Evolutionary conservation across 2,888 invertebrate genomes (phyloP).

Genomic region (Leptinotarsa rubiginosa): DNA sequence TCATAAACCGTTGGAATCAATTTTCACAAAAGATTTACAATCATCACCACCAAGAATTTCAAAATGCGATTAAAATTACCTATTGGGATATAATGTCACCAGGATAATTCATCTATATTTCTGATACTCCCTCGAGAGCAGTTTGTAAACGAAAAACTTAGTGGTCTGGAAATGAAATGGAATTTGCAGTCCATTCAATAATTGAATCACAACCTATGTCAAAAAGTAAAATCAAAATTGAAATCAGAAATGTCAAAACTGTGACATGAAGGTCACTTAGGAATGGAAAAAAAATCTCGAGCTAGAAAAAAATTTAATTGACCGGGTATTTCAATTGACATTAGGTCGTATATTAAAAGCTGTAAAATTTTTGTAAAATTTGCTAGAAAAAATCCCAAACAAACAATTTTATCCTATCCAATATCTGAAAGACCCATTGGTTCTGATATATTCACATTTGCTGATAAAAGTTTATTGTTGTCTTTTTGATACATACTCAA

Average conservation of each 20-base stretch:
- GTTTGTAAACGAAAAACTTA: not conserved
- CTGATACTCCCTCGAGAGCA: not conserved
- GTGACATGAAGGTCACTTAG: conserved; percentile 4
- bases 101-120: conserved; percentile 2
- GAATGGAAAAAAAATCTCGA: not conserved
- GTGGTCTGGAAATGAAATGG: conserved; percentile 2
- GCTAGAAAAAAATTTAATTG: conserved; percentile 1
- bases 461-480: not conserved
- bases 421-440: no score
- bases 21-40: conserved; percentile 48
- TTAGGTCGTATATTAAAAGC: not conserved
- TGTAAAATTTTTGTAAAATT: not conserved
- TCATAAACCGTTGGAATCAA: conserved; percentile 3
- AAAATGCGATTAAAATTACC: not conserved
- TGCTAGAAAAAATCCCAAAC: not conserved
- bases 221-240: not conserved
- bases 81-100: not conserved
- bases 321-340: not conserved
- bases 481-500: conserved; percentile 26
- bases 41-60: conserved; percentile 41
- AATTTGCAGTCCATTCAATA: conserved; percentile 15
- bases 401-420: conserved; percentile 15
- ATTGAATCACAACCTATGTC: not conserved
- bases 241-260: conserved; percentile 6
- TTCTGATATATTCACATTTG: no score